These are phyloP conservation scores for Camponotus fellah DNA, from an alignment of 2,888 invertebrate species.

Conservation along the genomic window DNA sequence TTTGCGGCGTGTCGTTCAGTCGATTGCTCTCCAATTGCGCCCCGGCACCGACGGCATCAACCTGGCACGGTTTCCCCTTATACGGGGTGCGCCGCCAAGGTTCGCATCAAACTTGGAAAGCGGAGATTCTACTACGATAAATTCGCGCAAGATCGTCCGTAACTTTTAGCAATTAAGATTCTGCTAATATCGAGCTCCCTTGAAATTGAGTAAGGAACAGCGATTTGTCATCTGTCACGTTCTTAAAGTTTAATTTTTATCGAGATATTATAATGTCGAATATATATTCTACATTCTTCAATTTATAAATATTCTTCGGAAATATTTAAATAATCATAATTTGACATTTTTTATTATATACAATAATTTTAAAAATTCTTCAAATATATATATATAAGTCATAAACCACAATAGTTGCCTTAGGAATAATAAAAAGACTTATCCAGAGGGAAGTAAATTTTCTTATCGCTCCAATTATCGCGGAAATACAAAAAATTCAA, in stretches of 20 bases:
- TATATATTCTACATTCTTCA: background rate
- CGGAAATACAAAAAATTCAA: background rate
- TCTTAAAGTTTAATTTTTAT: background rate
- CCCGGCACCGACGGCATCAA: conserved; percentile 78
- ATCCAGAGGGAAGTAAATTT: background rate
- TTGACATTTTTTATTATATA: conserved; percentile 3
- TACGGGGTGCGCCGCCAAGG: conserved; percentile 36
- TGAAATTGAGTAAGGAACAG: background rate
- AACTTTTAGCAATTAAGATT: background rate
- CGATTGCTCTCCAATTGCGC: conserved; percentile 85
- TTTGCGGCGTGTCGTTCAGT: conserved; percentile 85
- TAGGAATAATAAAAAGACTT: background rate
- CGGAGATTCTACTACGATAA: background rate
- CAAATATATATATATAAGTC: background rate
- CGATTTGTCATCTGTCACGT: background rate
- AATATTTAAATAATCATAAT: background rate
- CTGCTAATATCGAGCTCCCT: background rate
- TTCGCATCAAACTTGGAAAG: background rate
- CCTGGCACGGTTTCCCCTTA: conserved; percentile 69
- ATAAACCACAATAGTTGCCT: background rate
- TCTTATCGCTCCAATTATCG: background rate
- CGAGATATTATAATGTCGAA: background rate
- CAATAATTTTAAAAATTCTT: background rate
- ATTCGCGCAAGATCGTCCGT: background rate
- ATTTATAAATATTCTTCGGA: background rate